Evolutionary conservation across 2,113 vertebrate species (phyloP).

Genomic region (Gallinago undulata): DNA sequence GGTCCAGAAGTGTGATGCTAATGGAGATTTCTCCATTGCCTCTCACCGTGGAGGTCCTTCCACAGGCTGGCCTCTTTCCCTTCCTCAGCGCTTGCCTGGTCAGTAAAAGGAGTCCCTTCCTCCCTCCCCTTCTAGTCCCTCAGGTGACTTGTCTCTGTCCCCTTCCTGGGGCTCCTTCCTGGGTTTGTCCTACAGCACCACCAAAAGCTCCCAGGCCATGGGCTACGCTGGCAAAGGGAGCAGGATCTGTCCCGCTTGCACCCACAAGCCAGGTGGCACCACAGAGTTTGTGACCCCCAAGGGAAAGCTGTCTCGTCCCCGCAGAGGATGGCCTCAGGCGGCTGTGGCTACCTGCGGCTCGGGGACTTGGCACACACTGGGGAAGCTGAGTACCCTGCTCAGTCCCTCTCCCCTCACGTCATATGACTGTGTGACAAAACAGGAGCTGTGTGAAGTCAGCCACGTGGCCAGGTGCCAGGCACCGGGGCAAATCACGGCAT

Average conservation of each 20-base stretch:
- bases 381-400: fast-evolving
- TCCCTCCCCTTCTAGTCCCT: neutral
- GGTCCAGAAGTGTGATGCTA: neutral
- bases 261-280: neutral
- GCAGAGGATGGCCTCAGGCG: neutral
- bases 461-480: neutral
- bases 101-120: neutral
- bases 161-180: neutral
- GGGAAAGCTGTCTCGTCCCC: neutral
- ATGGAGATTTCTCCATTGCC: neutral
- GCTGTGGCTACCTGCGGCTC: neutral
- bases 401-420: neutral
- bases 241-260: neutral
- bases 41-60: neutral
- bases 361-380: neutral
- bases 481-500: fast-evolving
- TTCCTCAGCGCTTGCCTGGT: neutral
- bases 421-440: neutral
- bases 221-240: neutral
- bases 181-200: neutral
- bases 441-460: neutral
- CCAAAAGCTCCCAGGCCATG: neutral
- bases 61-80: neutral
- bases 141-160: neutral
- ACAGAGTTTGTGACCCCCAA: neutral